Evolutionary conservation across 2,113 vertebrate species (phyloP).

Genomic region (Lamprotornis superbus): DNA sequence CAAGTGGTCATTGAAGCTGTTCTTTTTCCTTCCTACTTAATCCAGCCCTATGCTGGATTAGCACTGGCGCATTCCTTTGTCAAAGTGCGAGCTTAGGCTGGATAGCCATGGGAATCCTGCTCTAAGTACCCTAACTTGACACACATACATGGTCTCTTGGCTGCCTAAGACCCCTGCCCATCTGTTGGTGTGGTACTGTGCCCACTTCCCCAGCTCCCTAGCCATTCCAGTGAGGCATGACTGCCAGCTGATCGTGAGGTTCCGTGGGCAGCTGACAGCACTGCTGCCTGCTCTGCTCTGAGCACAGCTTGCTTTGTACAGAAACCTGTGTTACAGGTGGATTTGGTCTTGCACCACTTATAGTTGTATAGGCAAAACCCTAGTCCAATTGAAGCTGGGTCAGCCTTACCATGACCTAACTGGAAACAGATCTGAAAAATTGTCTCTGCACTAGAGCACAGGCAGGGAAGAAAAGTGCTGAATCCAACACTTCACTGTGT

Average conservation of each 20-base stretch:
- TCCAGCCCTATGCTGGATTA: constrained; percentile 52
- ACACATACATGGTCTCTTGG: constrained; percentile 53
- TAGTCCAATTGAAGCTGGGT: not conserved
- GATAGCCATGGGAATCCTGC: constrained; percentile 45
- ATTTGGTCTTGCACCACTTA: not conserved
- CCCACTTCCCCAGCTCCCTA: constrained; percentile 32
- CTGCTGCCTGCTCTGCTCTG: not conserved
- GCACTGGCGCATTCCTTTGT: constrained; percentile 8
- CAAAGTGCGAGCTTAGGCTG: constrained; percentile 10
- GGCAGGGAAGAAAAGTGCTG: not conserved
- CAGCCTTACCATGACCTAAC: not conserved
- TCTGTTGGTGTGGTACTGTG: constrained; percentile 59
- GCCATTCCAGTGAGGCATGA: not conserved
- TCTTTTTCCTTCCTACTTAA: constrained; percentile 31
- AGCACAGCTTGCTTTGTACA: not conserved
- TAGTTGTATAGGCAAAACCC: not conserved
- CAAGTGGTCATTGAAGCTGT: not conserved
- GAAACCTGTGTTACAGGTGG: not conserved
- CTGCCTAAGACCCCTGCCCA: constrained; percentile 59
- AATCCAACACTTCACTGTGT: rapidly evolving
- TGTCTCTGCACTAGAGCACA: not conserved
- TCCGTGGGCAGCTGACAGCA: not conserved
- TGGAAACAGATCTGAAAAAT: not conserved
- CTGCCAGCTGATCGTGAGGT: not conserved
- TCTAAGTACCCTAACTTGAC: constrained; percentile 59